A percentile compares a stretch with the other conserved stretches of the same genome.
phyloP scores from a whole-genome alignment of 2,888 invertebrate genomes.

The Noctua janthina region DNA sequence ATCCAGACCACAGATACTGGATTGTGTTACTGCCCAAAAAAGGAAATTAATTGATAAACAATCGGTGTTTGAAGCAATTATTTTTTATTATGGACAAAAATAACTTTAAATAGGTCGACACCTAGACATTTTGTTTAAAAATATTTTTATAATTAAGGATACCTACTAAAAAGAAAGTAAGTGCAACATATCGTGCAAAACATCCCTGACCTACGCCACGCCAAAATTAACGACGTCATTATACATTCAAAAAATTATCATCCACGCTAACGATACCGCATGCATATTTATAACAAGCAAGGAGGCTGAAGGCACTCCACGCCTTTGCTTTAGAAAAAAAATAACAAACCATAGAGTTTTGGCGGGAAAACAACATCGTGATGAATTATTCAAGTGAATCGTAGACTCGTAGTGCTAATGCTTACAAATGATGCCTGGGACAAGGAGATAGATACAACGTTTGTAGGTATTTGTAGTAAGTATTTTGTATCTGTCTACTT shows the following conservation, averaged over 20 bases:
- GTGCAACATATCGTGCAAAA: not conserved
- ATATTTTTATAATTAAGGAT: not conserved
- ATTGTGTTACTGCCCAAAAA: not conserved
- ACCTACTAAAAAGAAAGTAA: not conserved
- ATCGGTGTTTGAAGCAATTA: not conserved
- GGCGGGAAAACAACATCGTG: conserved; percentile 69
- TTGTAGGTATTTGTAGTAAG: conserved; percentile 34
- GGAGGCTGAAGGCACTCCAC: conserved; percentile 52
- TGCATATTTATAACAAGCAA: conserved; percentile 76
- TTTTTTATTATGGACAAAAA: not conserved
- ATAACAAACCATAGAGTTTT: conserved; percentile 55
- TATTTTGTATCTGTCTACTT: conserved; percentile 45
- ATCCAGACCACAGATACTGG: not conserved
- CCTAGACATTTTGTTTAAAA: not conserved
- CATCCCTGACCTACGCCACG: conserved; percentile 66
- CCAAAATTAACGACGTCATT: conserved; percentile 61
- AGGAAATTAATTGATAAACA: not conserved
- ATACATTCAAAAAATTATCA: conserved; percentile 76
- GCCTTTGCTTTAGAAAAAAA: conserved; percentile 70
- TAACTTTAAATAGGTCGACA: not conserved
- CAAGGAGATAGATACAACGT: conserved; percentile 21
- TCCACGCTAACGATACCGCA: conserved; percentile 72
- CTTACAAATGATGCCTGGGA: conserved; percentile 80
- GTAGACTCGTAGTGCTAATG: conserved; percentile 61
- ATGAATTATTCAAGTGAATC: conserved; percentile 82